These are phyloP conservation scores for Etheostoma cragini DNA, from an alignment of 2,113 vertebrate species.

Conservation along the genomic window DNA sequence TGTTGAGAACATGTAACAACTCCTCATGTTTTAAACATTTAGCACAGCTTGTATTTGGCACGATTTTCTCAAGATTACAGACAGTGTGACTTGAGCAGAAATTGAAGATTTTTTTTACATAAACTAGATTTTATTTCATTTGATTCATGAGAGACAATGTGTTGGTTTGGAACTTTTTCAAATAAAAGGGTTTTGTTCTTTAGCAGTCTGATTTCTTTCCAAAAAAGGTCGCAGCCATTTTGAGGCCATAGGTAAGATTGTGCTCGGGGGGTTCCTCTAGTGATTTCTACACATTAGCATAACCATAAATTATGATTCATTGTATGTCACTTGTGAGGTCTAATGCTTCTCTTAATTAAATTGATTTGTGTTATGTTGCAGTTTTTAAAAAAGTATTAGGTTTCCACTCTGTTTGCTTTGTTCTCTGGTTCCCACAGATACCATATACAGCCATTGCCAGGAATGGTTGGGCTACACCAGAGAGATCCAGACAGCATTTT, in stretches of 20 bases:
- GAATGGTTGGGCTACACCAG: neutral
- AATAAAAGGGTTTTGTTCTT: neutral
- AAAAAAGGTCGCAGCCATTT: neutral
- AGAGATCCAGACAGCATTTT: slow-evolving; percentile 9
- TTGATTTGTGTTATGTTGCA: neutral
- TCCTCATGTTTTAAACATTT: neutral
- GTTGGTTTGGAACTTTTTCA: neutral
- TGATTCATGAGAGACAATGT: neutral
- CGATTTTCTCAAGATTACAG: neutral
- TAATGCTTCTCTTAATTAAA: neutral
- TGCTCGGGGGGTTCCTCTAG: neutral
- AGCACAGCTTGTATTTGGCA: neutral
- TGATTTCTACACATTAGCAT: neutral
- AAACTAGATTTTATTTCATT: neutral
- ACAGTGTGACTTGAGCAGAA: neutral
- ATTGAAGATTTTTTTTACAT: neutral
- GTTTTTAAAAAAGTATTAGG: neutral
- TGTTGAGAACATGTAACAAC: neutral
- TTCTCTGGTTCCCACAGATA: slow-evolving; percentile 55
- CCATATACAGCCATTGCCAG: slow-evolving; percentile 8
- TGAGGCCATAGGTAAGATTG: neutral
- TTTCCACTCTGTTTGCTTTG: slow-evolving; percentile 14
- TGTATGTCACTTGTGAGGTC: neutral
- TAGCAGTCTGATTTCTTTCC: neutral
- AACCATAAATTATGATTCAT: neutral